Base-by-base conservation (phyloP, 2,113 vertebrate species). In the Atractosteus spatula region DNA sequence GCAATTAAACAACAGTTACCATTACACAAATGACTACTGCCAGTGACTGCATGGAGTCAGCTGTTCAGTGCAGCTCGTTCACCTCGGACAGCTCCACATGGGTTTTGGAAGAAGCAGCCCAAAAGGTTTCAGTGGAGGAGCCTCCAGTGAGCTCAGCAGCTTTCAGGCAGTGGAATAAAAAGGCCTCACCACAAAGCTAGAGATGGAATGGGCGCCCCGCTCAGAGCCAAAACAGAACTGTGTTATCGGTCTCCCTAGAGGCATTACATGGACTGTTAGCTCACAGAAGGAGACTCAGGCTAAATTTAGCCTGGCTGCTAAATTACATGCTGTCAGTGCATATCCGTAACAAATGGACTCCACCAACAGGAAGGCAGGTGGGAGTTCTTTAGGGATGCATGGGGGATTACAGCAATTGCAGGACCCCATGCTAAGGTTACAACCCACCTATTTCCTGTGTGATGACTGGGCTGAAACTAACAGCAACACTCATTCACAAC, bases 221-320 rank as follows among this genome's bases (percentile, higher is more conserved):
- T 45, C 4, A 14, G 71, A 66, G 17, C 65, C 67, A 3, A 64
- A 59, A 65, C 54, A 59, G 4, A 7, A 4, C 41, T 17, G 29
- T 55, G 41, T 72, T 56, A 66, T 55, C 55, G 8, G 51, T 17
- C 55, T 73, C 71, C 16, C 55, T 42, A 6, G 0, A 10, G 41
- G 71, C 11, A 29, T 7, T 5, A 61, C 64, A 57, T 5, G 54
- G 71, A 14, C 71, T 12, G 47, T 54, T 66, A 6, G 63, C 55
- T 61, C 14, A 11, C 16, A 41, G 51, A 54, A 68, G 47, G 51
- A 54, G 51, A 8, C n/a, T 8, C 41, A 51, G 12, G 51, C 64
- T 66, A 73, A 51, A 67, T 73, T 73, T 73, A 73, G 64, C 71
- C 43, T 6, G 44, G 42, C 55, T 41, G 55, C 14, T 67, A 43